phyloP scores from a whole-genome alignment of 2,113 vertebrate genomes.

The Amblyornis subalaris region DNA sequence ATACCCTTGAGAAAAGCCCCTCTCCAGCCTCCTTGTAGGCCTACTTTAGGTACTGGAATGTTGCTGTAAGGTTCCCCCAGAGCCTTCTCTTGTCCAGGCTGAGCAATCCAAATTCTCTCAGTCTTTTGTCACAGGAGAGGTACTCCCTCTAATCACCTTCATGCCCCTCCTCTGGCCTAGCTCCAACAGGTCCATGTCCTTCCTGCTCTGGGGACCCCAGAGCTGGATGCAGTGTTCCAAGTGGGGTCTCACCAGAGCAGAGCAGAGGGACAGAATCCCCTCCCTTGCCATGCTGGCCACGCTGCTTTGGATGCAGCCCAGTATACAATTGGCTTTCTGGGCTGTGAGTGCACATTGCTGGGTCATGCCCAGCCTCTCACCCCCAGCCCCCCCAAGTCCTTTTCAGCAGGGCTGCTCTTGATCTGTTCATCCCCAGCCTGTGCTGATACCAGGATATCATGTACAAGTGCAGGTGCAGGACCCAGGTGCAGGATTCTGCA shows the following conservation, averaged over 20 bases:
- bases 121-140: neutral
- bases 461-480: neutral
- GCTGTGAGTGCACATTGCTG: neutral
- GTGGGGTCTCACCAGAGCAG: neutral
- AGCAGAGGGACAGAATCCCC: neutral
- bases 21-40: neutral
- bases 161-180: neutral
- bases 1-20: neutral
- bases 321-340: neutral
- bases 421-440: neutral
- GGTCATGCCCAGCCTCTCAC: neutral
- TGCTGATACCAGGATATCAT: accelerated
- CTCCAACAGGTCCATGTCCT: accelerated
- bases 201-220: neutral
- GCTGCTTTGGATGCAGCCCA: neutral
- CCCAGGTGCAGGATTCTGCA: neutral
- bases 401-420: accelerated
- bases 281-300: neutral
- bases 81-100: neutral
- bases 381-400: too few species aligned
- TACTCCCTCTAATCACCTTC: neutral
- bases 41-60: neutral
- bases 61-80: neutral
- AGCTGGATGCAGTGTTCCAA: neutral
- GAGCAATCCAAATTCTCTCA: neutral